These are phyloP conservation scores for Mongoloraphidia duomilia DNA, from an alignment of 2,888 invertebrate species.

Conservation along the genomic window DNA sequence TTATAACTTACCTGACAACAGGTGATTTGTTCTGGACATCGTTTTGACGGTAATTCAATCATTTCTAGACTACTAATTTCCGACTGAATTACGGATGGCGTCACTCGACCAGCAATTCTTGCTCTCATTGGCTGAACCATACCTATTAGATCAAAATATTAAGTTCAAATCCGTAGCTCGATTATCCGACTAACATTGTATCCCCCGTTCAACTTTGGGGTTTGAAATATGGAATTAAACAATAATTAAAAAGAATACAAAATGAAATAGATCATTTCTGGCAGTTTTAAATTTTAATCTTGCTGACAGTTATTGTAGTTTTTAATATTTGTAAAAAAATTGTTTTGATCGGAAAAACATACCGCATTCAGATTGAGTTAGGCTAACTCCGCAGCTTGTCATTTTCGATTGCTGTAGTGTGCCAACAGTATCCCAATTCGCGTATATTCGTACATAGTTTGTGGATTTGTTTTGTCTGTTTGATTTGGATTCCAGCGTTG, in stretches of 20 bases:
- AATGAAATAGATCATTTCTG: too few species aligned
- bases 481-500: constrained; percentile 45
- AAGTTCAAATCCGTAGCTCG: background rate
- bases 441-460: constrained; percentile 54
- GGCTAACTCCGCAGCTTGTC: constrained; percentile 27
- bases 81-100: constrained; percentile 49
- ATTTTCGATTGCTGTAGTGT: constrained; percentile 31
- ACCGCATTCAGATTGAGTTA: constrained; percentile 28
- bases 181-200: background rate
- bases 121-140: constrained; percentile 45
- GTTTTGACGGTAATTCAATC: constrained; percentile 53
- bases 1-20: constrained; percentile 39
- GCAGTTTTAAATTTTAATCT: too few species aligned
- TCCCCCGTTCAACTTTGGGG: background rate
- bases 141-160: constrained; percentile 5
- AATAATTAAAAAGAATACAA: too few species aligned
- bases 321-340: too few species aligned
- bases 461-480: constrained; percentile 30
- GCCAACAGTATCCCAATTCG: constrained; percentile 52
- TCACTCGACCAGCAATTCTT: constrained; percentile 59
- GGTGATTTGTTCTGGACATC: constrained; percentile 42
- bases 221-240: too few species aligned
- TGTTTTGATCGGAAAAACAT: background rate
- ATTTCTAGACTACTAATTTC: constrained; percentile 49
- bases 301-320: too few species aligned